Evolutionary conservation across 2,113 vertebrate species (phyloP).

Genomic region (Triplophysa siluroides): DNA sequence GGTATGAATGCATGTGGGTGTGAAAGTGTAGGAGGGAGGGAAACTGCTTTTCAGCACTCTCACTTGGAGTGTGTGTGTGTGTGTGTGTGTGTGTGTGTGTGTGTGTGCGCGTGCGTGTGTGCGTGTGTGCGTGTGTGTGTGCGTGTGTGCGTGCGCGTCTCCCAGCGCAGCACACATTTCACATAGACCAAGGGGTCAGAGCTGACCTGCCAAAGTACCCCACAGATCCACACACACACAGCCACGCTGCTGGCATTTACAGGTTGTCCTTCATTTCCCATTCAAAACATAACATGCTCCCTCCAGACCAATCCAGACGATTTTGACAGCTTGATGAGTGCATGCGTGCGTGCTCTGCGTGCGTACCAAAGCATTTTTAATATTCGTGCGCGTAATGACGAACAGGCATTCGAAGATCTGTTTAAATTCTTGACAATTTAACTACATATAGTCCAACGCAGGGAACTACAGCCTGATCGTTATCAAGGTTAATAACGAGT

Average conservation of each 20-base stretch:
- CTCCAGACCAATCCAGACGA: conserved; percentile 40
- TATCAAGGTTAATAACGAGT: conserved; percentile 22
- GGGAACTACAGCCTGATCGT: background rate
- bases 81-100: background rate
- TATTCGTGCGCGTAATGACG: background rate
- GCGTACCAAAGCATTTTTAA: background rate
- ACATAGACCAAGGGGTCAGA: conserved; percentile 1
- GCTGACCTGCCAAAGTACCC: background rate
- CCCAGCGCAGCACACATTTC: conserved; percentile 34
- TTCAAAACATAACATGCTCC: conserved; percentile 47
- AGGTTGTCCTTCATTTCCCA: conserved; percentile 47
- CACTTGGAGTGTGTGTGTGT: background rate
- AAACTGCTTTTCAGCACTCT: background rate
- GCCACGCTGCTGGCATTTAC: conserved; percentile 39
- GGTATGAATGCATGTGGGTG: conserved; percentile 7
- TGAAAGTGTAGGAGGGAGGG: background rate
- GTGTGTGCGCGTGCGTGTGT: background rate
- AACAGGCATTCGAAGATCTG: background rate
- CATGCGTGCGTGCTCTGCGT: background rate
- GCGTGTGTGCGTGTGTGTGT: background rate
- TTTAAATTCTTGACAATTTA: background rate
- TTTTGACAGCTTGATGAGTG: conserved; percentile 37
- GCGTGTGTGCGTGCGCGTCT: conserved; percentile 14
- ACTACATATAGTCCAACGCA: background rate
- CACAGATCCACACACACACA: conserved; percentile 14